Conservation (phyloP, 2,888 invertebrate genomes). For the Pyrocoelia pectoralis region DNA sequence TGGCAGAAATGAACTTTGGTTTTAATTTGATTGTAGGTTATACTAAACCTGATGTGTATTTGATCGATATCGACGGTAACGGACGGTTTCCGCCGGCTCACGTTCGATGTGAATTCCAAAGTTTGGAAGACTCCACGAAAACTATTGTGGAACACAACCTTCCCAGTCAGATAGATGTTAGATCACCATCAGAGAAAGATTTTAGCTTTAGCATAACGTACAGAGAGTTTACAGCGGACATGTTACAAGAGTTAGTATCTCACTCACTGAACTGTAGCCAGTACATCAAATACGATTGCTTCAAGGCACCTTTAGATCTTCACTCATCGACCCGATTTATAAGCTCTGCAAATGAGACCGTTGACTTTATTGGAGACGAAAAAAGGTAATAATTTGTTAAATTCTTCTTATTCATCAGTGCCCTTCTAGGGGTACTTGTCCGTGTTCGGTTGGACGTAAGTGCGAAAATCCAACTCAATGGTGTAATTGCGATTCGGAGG, state of each 20-base stretch:
- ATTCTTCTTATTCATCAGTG: too few relatives aligned
- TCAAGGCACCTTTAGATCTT: constrained; percentile 84
- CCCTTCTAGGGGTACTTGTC: constrained; percentile 76
- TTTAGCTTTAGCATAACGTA: constrained; percentile 88
- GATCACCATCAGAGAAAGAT: constrained; percentile 79
- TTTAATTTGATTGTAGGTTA: constrained; percentile 63
- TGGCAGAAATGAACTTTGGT: too few relatives aligned
- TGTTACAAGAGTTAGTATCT: constrained; percentile 89
- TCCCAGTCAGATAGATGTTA: constrained; percentile 88
- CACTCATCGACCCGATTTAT: constrained; percentile 91
- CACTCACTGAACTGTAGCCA: constrained; percentile 91
- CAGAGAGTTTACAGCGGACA: constrained; percentile 87
- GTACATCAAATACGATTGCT: constrained; percentile 89
- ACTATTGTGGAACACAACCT: constrained; percentile 91
- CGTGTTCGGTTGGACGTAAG: constrained; percentile 79
- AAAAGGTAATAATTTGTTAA: constrained; percentile 64
- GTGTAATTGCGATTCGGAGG: constrained; percentile 91
- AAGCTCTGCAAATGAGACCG: constrained; percentile 80
- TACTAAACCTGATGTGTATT: constrained; percentile 88
- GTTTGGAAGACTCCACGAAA: constrained; percentile 83
- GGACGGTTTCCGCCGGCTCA: constrained; percentile 91
- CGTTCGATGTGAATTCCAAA: constrained; percentile 92
- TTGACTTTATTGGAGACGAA: constrained; percentile 82
- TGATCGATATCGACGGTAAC: constrained; percentile 93
- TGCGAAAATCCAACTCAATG: constrained; percentile 83